phyloP scores from a whole-genome alignment of 2,113 vertebrate species.

The Sinocyclocheilus anshuiensis region DNA sequence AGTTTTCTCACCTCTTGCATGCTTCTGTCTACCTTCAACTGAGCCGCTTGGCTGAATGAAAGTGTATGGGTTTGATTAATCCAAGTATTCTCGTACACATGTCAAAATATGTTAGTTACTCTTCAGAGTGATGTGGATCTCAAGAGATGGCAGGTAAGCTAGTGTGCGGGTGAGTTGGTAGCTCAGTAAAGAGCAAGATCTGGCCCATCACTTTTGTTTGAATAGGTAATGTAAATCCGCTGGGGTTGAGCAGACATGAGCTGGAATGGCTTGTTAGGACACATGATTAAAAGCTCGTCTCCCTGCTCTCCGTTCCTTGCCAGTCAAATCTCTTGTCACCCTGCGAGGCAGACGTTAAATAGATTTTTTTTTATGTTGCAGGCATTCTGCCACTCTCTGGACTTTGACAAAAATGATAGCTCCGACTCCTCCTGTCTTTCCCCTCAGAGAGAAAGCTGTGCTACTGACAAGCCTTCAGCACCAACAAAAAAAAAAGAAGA shows the following conservation, averaged over 20 bases:
- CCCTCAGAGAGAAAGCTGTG: background rate
- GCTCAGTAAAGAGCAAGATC: conserved; percentile 44
- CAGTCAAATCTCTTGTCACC: conserved; percentile 94
- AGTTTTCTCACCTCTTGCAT: conserved; percentile 59
- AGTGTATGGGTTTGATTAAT: conserved; percentile 83
- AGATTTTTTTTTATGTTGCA: conserved; percentile 81
- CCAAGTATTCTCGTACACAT: conserved; percentile 52
- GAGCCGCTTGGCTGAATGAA: conserved; percentile 82
- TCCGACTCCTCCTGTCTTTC: conserved; percentile 69
- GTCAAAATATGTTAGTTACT: conserved; percentile 34
- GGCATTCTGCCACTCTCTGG: conserved; percentile 90
- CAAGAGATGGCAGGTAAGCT: conserved; percentile 6
- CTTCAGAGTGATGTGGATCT: conserved; percentile 27
- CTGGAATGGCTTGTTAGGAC: conserved; percentile 98
- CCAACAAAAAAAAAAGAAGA: background rate
- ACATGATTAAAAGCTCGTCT: conserved; percentile 93
- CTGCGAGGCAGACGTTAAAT: conserved; percentile 94
- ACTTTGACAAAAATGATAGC: conserved; percentile 84
- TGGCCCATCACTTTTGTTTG: conserved; percentile 96
- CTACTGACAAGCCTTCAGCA: conserved; percentile 43
- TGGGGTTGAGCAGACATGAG: conserved; percentile 92
- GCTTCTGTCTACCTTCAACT: conserved; percentile 85
- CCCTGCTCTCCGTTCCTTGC: conserved; percentile 86
- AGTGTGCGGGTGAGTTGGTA: conserved; percentile 13
- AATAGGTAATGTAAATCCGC: conserved; percentile 94